Base-by-base conservation (phyloP, 1,140 invertebrate genomes). In the Cyphomyrmex costatus region DNA sequence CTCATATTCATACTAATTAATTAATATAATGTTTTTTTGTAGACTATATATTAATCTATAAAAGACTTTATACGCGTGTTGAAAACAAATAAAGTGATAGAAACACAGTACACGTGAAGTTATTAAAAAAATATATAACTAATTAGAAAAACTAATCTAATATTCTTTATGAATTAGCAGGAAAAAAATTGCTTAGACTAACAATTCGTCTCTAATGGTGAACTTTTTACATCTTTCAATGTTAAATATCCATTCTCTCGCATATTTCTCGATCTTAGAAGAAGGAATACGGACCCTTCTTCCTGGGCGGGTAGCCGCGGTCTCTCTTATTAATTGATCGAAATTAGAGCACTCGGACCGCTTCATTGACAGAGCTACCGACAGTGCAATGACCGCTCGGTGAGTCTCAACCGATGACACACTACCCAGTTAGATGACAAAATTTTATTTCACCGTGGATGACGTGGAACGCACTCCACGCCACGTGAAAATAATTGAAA, bases 311-410 rank as follows among this genome's bases (percentile, higher is more conserved):
- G 36, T 76, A 58, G 66, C 83, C 84, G 49, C 70, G 42, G 90
- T 78, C 90, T 92, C 90, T 92, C 86, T 86, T 90, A 91, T 92
- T 92, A 91, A 92, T 92, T 92, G 90, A 92, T 92, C 89, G 91
- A 92, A 90, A 92, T 92, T 90, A 91, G 90, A 91, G 85, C 86
- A 89, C 87, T 88, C 91, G 88, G 86, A 74, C 85, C 79, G 88
- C 80, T 92, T 92, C 86, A 92, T 92, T 92, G 92, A 91, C 89
- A 88, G 88, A 89, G 84, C 88, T 76, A 88, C 86, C 89, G 88
- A 88, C 89, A 61, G 92, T 92, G 91, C 92, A 92, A 92, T 91
- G 92, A 92, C 91, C 92, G 86, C 83, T 86, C 83, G 89, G 78
- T 86, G 87, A 91, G 79, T 70, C 88, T 27, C 65, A 60, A 49